Percentiles rank a stretch among this genome's conserved stretches.
phyloP scores from a whole-genome alignment of 2,888 invertebrate species.

The Serripes groenlandicus region DNA sequence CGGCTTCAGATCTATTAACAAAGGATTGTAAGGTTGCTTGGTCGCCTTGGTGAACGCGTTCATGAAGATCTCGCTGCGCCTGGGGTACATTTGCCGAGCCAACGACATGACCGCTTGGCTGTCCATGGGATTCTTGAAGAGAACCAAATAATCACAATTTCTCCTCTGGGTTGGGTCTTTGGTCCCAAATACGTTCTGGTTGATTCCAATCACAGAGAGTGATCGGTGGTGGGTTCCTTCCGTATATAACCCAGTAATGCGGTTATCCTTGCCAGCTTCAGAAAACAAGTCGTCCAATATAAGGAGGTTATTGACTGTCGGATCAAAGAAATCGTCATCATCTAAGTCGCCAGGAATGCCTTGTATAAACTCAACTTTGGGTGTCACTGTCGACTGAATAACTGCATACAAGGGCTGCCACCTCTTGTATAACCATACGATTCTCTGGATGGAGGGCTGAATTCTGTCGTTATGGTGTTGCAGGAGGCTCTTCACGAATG shows the following conservation, averaged over 20 bases:
- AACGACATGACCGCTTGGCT: neutral
- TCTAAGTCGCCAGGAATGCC: conserved; percentile 48
- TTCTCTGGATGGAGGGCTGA: conserved; percentile 51
- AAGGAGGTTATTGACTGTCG: conserved; percentile 43
- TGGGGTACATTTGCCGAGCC: conserved; percentile 53
- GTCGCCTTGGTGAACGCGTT: conserved; percentile 38
- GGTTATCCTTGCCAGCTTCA: conserved; percentile 30
- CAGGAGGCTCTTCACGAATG: conserved; percentile 27
- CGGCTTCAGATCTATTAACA: conserved; percentile 30
- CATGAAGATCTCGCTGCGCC: conserved; percentile 17
- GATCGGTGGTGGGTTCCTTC: conserved; percentile 38
- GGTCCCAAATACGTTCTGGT: conserved; percentile 27
- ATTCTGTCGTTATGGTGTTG: conserved; percentile 26
- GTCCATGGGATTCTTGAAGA: conserved; percentile 24
- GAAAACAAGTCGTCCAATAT: conserved; percentile 52
- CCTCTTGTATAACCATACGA: conserved; percentile 57
- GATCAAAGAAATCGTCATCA: conserved; percentile 49
- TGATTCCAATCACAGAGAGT: conserved; percentile 17
- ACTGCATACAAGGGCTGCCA: conserved; percentile 51
- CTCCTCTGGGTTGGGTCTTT: conserved; percentile 34
- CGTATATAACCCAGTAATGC: conserved; percentile 45
- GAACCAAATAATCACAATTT: conserved; percentile 29
- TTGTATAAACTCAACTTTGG: conserved; percentile 53
- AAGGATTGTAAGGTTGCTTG: conserved; percentile 22
- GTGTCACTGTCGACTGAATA: conserved; percentile 29